Evolutionary conservation across 2,113 vertebrate genomes (phyloP).

Genomic region (Spheniscus mendiculus): DNA sequence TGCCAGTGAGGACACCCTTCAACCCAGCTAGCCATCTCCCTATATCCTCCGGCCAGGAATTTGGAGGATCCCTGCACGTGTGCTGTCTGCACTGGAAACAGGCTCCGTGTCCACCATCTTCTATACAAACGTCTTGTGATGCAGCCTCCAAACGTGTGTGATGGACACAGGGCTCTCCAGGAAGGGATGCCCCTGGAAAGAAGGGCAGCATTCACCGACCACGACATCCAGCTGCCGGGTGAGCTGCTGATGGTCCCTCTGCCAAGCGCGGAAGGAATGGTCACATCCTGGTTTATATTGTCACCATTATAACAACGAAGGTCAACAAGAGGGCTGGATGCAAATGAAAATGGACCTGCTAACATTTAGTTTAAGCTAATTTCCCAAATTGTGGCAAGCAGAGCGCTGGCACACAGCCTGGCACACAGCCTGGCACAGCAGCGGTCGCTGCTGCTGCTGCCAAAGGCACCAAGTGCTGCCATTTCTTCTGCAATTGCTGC

Average conservation of each 20-base stretch:
- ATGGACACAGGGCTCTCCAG: neutral
- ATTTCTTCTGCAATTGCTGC: neutral
- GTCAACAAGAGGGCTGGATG: neutral
- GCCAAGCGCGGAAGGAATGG: rapidly evolving
- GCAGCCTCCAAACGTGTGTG: neutral
- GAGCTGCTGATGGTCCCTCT: neutral
- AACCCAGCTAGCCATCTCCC: neutral
- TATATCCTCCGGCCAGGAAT: neutral
- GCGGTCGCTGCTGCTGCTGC: neutral
- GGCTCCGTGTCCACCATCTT: neutral
- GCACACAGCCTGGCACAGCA: neutral
- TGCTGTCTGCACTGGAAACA: neutral
- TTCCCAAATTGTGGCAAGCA: neutral
- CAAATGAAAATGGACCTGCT: neutral
- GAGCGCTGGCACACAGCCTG: neutral
- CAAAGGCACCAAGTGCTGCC: neutral
- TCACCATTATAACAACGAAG: neutral
- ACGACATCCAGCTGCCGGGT: neutral
- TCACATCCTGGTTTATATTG: neutral
- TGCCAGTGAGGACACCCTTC: neutral
- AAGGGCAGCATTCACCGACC: rapidly evolving
- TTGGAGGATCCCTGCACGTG: neutral
- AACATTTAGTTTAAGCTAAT: neutral
- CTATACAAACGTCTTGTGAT: neutral
- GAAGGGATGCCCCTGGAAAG: neutral